Percentiles rank a stretch among this genome's conserved stretches.
phyloP scores from a whole-genome alignment of 2,113 vertebrate genomes.

The Albula goreensis region DNA sequence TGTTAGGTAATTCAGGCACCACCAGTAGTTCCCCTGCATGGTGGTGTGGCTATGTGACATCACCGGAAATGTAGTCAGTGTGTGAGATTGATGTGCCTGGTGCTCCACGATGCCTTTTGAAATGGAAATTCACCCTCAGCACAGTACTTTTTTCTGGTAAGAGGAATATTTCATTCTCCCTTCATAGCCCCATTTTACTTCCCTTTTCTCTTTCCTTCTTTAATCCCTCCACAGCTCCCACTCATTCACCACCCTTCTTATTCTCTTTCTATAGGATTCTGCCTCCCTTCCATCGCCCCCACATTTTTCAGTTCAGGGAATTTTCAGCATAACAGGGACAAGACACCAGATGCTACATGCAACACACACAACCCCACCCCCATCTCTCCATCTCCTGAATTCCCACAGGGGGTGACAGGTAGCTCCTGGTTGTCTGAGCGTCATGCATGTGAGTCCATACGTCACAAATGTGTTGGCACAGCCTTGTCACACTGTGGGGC shows the following conservation, averaged over 20 bases:
- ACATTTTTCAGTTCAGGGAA: too few species aligned
- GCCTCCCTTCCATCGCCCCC: background rate
- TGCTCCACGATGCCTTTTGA: background rate
- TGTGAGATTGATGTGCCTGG: background rate
- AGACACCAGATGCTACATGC: background rate
- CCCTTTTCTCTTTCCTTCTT: background rate
- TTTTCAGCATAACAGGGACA: background rate
- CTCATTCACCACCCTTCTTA: background rate
- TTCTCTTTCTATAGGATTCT: background rate
- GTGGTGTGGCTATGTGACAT: background rate
- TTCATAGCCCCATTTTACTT: background rate
- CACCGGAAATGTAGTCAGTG: background rate
- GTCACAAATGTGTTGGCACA: background rate
- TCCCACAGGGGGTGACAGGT: background rate
- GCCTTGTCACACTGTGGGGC: too few species aligned
- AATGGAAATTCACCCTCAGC: background rate
- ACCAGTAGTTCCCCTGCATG: background rate
- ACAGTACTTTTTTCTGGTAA: background rate
- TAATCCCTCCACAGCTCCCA: constrained; percentile 8
- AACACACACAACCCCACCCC: background rate
- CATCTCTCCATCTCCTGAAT: background rate
- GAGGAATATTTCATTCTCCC: background rate
- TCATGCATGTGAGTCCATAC: background rate
- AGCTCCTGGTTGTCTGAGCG: background rate
- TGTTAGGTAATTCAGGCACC: background rate